phyloP scores from a whole-genome alignment of 2,113 vertebrate species.

The Salvelinus sp. region DNA sequence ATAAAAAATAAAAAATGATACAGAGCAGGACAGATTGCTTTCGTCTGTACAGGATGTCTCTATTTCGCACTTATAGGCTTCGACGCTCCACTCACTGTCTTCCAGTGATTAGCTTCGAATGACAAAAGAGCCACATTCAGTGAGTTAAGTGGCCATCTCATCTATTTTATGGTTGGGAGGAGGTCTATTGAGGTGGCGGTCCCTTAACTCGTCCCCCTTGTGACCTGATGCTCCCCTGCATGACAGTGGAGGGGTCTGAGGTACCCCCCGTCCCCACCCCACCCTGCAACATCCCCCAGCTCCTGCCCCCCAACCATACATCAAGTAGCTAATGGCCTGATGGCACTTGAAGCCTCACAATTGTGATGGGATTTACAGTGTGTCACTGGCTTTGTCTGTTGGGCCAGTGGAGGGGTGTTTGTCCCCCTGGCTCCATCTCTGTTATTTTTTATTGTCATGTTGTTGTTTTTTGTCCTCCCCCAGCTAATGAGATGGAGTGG shows the following conservation, averaged over 20 bases:
- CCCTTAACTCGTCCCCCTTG: conserved; percentile 55
- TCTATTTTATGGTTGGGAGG: conserved; percentile 47
- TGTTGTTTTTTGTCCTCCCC: conserved; percentile 53
- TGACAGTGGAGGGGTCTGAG: conserved; percentile 40
- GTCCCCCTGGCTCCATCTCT: conserved; percentile 35
- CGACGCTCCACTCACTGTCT: conserved; percentile 41
- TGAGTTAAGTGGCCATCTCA: conserved; percentile 54
- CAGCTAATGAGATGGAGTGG: conserved; percentile 59
- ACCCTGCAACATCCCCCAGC: background rate
- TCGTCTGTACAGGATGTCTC: conserved; percentile 2
- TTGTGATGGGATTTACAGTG: conserved; percentile 49
- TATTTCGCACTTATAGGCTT: conserved; percentile 18
- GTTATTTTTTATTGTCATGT: conserved; percentile 58
- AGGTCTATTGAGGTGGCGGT: conserved; percentile 43
- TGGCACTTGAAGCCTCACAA: conserved; percentile 39
- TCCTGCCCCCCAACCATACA: conserved; percentile 36
- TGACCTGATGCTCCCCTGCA: conserved; percentile 50
- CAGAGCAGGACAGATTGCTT: conserved; percentile 4
- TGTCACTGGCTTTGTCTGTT: conserved; percentile 48
- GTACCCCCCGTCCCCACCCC: conserved; percentile 15
- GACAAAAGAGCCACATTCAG: conserved; percentile 63
- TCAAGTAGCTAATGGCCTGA: conserved; percentile 54
- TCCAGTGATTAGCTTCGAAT: conserved; percentile 58
- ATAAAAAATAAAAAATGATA: background rate
- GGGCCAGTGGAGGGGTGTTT: conserved; percentile 20